Evolutionary conservation across 2,113 vertebrate genomes (phyloP).

Genomic region (Arvicanthis niloticus): DNA sequence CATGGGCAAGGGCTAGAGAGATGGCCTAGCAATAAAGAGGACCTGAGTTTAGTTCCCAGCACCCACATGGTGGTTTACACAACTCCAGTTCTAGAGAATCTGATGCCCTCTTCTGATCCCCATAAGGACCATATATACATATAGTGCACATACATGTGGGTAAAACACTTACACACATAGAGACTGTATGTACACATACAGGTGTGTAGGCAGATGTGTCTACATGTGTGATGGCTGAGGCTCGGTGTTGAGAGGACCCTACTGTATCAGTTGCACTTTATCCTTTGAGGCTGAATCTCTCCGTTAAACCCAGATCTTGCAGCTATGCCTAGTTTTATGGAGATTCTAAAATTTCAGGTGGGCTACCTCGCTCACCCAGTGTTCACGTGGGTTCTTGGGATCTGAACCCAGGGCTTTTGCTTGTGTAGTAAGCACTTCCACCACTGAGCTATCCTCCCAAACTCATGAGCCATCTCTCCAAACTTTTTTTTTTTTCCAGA

Average conservation of each 20-base stretch:
- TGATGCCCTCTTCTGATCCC: background rate
- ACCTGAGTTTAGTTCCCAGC: background rate
- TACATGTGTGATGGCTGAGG: no score
- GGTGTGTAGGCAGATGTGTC: background rate
- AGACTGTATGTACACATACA: background rate
- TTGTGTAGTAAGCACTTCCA: background rate
- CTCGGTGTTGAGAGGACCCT: no score
- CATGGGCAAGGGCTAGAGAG: background rate
- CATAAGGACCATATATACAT: background rate
- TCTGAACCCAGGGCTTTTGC: background rate
- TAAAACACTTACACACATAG: background rate
- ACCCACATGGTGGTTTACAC: background rate
- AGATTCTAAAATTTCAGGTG: background rate
- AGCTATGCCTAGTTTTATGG: background rate
- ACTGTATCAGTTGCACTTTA: no score
- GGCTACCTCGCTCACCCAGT: background rate
- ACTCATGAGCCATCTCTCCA: background rate
- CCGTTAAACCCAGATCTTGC: background rate
- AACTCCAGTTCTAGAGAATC: background rate
- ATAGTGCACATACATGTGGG: background rate
- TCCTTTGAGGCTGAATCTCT: background rate
- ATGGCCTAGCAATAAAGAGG: background rate
- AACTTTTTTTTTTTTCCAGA: background rate
- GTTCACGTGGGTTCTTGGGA: background rate
- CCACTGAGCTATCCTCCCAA: background rate